These are phyloP conservation scores for Colistium nudipinnis DNA, from an alignment of 2,113 vertebrate species.

Conservation along the genomic window DNA sequence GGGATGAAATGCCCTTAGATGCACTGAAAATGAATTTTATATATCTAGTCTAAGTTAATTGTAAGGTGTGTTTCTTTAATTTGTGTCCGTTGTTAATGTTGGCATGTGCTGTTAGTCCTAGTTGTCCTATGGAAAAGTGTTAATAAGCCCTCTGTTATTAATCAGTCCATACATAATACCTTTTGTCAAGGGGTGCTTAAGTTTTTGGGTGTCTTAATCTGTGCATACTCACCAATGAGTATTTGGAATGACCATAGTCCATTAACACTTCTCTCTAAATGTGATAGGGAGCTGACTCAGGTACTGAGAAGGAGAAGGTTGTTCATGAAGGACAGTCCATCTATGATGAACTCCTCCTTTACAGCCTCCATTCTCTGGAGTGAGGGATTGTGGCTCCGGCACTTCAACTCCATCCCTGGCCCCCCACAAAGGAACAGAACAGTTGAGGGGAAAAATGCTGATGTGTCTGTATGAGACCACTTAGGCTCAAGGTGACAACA, in stretches of 20 bases:
- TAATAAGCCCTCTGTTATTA: slow-evolving; percentile 29
- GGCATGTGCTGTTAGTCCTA: slow-evolving; percentile 23
- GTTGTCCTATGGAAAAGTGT: slow-evolving; percentile 17
- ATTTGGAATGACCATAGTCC: slow-evolving; percentile 61
- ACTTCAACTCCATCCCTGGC: slow-evolving; percentile 45
- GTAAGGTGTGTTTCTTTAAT: slow-evolving; percentile 13
- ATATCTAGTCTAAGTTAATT: slow-evolving; percentile 26
- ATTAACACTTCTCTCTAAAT: slow-evolving; percentile 58
- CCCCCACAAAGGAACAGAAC: slow-evolving; percentile 32
- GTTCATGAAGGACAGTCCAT: slow-evolving; percentile 62
- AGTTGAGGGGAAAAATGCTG: slow-evolving; percentile 58
- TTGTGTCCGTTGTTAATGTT: slow-evolving; percentile 30
- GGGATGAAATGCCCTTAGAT: slow-evolving; percentile 39
- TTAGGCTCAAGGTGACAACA: slow-evolving; percentile 67
- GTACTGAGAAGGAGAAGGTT: slow-evolving; percentile 35
- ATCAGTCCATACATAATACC: slow-evolving; percentile 14
- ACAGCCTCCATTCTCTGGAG: slow-evolving; percentile 30
- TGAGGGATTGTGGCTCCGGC: slow-evolving; percentile 60
- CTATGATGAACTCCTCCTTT: slow-evolving; percentile 33
- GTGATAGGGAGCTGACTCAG: slow-evolving; percentile 65
- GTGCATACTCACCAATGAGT: slow-evolving; percentile 17
- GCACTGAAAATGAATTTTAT: slow-evolving; percentile 30
- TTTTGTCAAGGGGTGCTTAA: slow-evolving; percentile 17
- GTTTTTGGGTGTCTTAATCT: neutral
- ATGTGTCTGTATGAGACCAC: slow-evolving; percentile 52